Evolutionary conservation across 35 echinoderm and acorn worm genomes (phyloP).

Genomic region (Apostichopus californicus): DNA sequence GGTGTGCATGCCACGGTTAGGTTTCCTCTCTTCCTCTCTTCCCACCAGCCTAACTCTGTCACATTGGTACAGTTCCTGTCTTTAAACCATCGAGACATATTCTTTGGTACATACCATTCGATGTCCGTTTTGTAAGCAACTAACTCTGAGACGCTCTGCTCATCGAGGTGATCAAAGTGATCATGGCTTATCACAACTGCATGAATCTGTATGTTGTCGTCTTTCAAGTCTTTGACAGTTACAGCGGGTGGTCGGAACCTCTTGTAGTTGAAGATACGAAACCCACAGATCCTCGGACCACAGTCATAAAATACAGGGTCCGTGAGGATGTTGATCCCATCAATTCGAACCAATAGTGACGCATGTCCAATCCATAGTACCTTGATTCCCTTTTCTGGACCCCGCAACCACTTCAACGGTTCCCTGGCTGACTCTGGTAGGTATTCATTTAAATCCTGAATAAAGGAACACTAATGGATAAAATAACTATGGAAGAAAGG

Average conservation of each 20-base stretch:
- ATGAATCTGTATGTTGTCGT: constrained; percentile 51
- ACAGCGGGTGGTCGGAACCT: constrained; percentile 73
- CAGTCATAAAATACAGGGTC: constrained; percentile 90
- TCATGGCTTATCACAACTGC: no score
- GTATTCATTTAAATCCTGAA: not conserved
- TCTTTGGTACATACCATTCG: no score
- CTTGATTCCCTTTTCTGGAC: constrained; percentile 59
- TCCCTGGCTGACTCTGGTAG: not conserved
- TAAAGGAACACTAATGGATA: not conserved
- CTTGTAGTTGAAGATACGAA: constrained; percentile 55
- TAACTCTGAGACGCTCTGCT: no score
- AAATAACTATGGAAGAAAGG: no score
- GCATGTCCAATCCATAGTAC: constrained; percentile 95
- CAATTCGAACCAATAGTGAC: constrained; percentile 82
- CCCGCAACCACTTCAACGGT: not conserved
- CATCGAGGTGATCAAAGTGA: no score
- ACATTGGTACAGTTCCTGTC: no score
- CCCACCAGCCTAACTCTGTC: no score
- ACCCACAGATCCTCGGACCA: constrained; percentile 37
- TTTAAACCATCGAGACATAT: no score
- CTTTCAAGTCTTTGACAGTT: constrained; percentile 63
- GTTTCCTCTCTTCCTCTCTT: no score
- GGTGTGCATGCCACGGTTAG: no score
- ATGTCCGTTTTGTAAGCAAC: no score
- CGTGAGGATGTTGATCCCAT: constrained; percentile 82